Evolutionary conservation across 2,888 invertebrate genomes (phyloP).

Genomic region (Napeogenes inachia): DNA sequence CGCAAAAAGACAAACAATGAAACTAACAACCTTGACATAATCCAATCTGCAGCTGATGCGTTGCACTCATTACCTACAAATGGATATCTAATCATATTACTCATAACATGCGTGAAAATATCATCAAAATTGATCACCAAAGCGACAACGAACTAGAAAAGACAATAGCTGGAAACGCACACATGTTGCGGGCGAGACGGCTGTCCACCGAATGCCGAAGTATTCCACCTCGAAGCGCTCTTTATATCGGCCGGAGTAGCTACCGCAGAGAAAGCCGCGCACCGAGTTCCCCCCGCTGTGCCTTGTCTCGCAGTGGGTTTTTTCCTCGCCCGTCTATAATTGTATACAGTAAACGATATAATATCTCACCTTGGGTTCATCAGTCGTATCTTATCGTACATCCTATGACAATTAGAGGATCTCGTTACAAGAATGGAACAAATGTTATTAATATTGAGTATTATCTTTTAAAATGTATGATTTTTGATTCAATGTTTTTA

Average conservation of each 20-base stretch:
- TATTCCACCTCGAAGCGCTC: constrained; percentile 69
- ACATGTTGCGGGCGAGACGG: constrained; percentile 70
- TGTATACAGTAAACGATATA: constrained; percentile 34
- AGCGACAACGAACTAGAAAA: constrained; percentile 16
- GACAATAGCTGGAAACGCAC: constrained; percentile 35
- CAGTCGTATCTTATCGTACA: constrained; percentile 34
- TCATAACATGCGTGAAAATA: constrained; percentile 20
- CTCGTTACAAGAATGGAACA: constrained; percentile 50
- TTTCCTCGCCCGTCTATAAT: constrained; percentile 74
- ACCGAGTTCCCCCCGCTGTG: constrained; percentile 59
- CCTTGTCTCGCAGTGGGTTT: constrained; percentile 68
- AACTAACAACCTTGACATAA: constrained; percentile 73
- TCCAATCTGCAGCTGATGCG: constrained; percentile 59
- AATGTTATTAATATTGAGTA: constrained; percentile 31
- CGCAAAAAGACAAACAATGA: constrained; percentile 71
- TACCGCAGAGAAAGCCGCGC: constrained; percentile 70
- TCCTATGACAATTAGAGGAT: constrained; percentile 37
- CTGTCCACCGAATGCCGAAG: constrained; percentile 76
- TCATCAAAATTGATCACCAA: constrained; percentile 1
- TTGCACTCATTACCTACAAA: constrained; percentile 67
- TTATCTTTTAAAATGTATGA: too few relatives aligned
- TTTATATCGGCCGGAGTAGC: constrained; percentile 69
- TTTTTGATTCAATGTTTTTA: too few relatives aligned
- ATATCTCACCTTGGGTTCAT: constrained; percentile 66
- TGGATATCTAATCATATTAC: constrained; percentile 58